Base-by-base conservation (phyloP, 1,140 invertebrate genomes). In the Teleogryllus occipitalis region DNA sequence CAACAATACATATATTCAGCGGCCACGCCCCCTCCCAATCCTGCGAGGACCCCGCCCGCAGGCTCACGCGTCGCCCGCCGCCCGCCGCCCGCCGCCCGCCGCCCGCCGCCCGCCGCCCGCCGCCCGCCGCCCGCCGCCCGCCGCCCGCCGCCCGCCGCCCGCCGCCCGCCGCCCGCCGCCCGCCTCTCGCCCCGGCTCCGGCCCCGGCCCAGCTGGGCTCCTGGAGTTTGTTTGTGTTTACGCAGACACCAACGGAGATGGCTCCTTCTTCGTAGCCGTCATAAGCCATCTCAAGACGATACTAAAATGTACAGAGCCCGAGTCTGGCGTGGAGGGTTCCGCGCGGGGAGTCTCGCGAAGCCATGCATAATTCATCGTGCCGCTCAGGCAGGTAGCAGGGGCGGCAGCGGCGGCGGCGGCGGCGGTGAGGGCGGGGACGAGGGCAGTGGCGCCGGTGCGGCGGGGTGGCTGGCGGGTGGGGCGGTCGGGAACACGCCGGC, bases 241-340 rank as follows among this genome's bases (percentile, higher is more conserved):
- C 54, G 54, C 18, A 65, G 54, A 65, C 54, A 65, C 54, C 10
- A 18, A 14, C 18, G 10, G 54, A 65, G 54, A 18, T 65, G 18
- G 54, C 54, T 18, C 18, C 54, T 65, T 65, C 54, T 65, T 65
- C 54, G 54, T 65, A 65, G 54, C 54, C 54, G 54, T 65, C 54
- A 65, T 65, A 65, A 65, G 54, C 54, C 54, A 65, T 65, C 54
- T 65, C 54, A 18, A 65, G 54, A 65, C 54, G 54, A 65, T 65
- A 65, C 54, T 65, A 65, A 65, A 65, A 65, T 65, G 54, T 18
- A 65, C 54, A 65, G 54, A 65, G 54, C 54, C 54, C 10, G 54
- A 10, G 27, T 39, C 27, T 39, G 27, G 27, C 27, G 27, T 39
- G 54, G 54, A 65, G 54, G 54, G 18, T 7, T 65, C 18, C 54